Percentiles rank a stretch among this genome's conserved stretches.
Conservation (phyloP, 1,140 invertebrate genomes). For the Orchestia grillus region DNA sequence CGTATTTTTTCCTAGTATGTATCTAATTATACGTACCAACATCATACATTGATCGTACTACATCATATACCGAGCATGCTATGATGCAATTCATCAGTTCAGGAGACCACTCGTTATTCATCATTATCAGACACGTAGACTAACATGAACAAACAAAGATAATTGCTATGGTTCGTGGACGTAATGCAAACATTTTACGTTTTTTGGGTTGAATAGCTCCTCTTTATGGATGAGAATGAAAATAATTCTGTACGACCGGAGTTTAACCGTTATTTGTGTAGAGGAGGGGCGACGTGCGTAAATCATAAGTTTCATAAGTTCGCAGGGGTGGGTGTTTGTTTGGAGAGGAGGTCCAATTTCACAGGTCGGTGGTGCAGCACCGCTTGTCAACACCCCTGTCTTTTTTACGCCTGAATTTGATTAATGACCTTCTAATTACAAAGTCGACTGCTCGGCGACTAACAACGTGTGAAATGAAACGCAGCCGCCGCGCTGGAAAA, state of each 20-base stretch:
- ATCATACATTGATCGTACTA: too few species aligned
- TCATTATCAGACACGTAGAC: background rate
- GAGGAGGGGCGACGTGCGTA: background rate
- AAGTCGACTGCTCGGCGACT: background rate
- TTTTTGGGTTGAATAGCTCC: background rate
- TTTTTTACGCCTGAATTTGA: background rate
- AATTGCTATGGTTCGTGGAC: background rate
- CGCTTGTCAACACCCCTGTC: background rate
- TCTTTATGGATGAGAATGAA: background rate
- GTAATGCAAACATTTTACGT: background rate
- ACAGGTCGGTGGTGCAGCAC: slow-evolving; percentile 30
- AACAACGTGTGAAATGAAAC: slow-evolving; percentile 27
- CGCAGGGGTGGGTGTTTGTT: background rate
- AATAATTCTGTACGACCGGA: background rate
- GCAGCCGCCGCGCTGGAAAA: slow-evolving; percentile 20
- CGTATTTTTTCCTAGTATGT: too few species aligned
- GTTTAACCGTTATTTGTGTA: background rate
- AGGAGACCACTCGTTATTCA: background rate
- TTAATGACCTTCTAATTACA: slow-evolving; percentile 40
- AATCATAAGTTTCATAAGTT: slow-evolving; percentile 6
- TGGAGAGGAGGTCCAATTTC: slow-evolving; percentile 17
- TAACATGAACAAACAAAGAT: background rate
- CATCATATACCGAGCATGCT: too few species aligned
- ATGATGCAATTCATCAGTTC: background rate
- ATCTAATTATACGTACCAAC: too few species aligned